Evolutionary conservation across 2,113 vertebrate species (phyloP), one percentile per base, ranked within the genome.

Genomic region (Litocranius walleri): DNA sequence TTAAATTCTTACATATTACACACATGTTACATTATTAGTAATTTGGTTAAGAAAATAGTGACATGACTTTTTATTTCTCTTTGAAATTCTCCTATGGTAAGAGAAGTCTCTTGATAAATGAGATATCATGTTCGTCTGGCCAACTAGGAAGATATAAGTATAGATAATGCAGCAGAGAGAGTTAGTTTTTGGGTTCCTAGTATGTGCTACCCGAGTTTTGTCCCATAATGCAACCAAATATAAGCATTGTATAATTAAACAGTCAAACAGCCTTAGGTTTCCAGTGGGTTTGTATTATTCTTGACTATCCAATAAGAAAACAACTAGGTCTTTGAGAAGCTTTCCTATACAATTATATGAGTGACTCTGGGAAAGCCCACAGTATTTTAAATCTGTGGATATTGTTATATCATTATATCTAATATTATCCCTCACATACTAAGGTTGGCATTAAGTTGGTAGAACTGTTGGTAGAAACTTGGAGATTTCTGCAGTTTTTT

Each of bases 41-140:
- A 93, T 78, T 92, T 91, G 8, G n/a, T 88, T 84, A 84, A 84
- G 43, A 88, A 91, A 96, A 80, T 81, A 89, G 25, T 74, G 21
- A 45, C 14, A 62, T 54, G 15, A 91, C 56, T 84, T 43, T 82
- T 36, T 67, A 91, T 91, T 96, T 91, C 64, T 96, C 5, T 88
- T 1, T 57, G n/a, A 84, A 59, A 36, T 93, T 89, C 64, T 96
- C 25, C 27, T 83, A 14, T 83, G 40, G 9, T 16, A 92, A 88
- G 14, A 92, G 15, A 82, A 2, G 3, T 94, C 43, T 88, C 14
- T 94, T 74, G n/a, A 33, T 78, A 93, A 86, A 43, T 64, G n/a
- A 67, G 5, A n/a, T 23, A 48, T 62, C 25, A 80, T 52, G 13
- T 54, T 95, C 48, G 67, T n/a, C 12, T 71, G 62, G 36, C 27